These are phyloP conservation scores for Hofmannophila pseudospretella DNA, from an alignment of 2,888 invertebrate genomes.

Conservation along the genomic window DNA sequence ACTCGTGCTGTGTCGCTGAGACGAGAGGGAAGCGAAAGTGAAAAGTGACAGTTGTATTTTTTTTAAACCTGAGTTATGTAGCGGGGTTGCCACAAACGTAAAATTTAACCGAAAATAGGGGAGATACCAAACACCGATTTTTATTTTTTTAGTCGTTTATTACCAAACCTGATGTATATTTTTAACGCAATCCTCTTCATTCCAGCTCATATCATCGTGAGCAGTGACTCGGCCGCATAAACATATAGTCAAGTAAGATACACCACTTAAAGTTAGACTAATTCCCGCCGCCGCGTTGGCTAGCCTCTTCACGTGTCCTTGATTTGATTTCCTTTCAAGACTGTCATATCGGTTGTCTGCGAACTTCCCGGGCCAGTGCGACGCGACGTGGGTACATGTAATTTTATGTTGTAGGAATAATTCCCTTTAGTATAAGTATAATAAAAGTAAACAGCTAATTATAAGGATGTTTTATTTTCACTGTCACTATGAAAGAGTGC, in stretches of 20 bases:
- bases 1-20: no score
- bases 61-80: no score
- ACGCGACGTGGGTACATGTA: slow-evolving; percentile 39
- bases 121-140: no score
- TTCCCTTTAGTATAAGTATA: slow-evolving; percentile 63
- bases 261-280: slow-evolving; percentile 59
- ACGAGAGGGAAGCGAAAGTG: no score
- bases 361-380: slow-evolving; percentile 1
- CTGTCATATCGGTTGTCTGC: not conserved
- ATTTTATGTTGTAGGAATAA: slow-evolving; percentile 69
- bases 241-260: slow-evolving; percentile 64
- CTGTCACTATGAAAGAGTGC: slow-evolving; percentile 22
- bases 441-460: slow-evolving; percentile 51
- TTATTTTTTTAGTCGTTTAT: no score
- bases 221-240: slow-evolving; percentile 72
- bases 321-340: no score
- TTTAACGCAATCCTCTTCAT: slow-evolving; percentile 6
- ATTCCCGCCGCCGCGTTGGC: slow-evolving; percentile 33
- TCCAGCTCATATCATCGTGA: slow-evolving; percentile 78
- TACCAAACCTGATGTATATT: no score
- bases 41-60: no score
- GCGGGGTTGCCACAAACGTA: no score
- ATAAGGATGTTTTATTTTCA: slow-evolving; percentile 41
- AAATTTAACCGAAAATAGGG: no score
- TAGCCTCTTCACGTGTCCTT: not conserved